Percentiles rank a stretch among this genome's conserved stretches.
These are phyloP conservation scores for Mylabris sibirica DNA, from an alignment of 2,888 invertebrate genomes.

Conservation along the genomic window DNA sequence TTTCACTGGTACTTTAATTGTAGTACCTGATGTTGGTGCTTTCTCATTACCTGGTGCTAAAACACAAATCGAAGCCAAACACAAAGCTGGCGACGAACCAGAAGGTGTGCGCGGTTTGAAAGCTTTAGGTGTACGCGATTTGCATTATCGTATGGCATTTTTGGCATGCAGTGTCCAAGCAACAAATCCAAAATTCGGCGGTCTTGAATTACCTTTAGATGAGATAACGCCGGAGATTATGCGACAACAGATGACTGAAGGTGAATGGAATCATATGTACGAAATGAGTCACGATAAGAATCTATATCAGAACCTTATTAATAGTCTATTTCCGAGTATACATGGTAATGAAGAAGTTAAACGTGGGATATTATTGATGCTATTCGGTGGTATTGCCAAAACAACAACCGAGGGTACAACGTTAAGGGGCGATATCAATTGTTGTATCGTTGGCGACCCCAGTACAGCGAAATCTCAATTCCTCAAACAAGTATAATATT, in stretches of 20 bases:
- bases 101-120: constrained; percentile 65
- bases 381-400: constrained; percentile 97
- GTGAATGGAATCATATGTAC: constrained; percentile 94
- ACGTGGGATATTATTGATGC: constrained; percentile 84
- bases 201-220: constrained; percentile 79
- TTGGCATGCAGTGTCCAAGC: constrained; percentile 91
- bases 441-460: constrained; percentile 98
- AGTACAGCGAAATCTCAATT: constrained; percentile 98
- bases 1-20: constrained; percentile 95
- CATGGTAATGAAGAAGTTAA: constrained; percentile 98
- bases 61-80: constrained; percentile 80
- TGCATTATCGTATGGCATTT: constrained; percentile 90
- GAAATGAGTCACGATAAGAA: constrained; percentile 96
- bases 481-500: constrained; percentile 82
- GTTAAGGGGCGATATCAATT: constrained; percentile 95
- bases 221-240: constrained; percentile 91
- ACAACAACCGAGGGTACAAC: constrained; percentile 89
- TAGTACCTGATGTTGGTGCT: constrained; percentile 94
- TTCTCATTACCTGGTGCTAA: constrained; percentile 86
- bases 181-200: constrained; percentile 87
- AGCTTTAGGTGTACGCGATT: constrained; percentile 84
- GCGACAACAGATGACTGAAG: constrained; percentile 92
- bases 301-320: constrained; percentile 88
- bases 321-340: constrained; percentile 93
- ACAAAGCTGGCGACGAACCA: constrained; percentile 75